Conservation (phyloP, 2,113 vertebrate genomes). For the Puma concolor region DNA sequence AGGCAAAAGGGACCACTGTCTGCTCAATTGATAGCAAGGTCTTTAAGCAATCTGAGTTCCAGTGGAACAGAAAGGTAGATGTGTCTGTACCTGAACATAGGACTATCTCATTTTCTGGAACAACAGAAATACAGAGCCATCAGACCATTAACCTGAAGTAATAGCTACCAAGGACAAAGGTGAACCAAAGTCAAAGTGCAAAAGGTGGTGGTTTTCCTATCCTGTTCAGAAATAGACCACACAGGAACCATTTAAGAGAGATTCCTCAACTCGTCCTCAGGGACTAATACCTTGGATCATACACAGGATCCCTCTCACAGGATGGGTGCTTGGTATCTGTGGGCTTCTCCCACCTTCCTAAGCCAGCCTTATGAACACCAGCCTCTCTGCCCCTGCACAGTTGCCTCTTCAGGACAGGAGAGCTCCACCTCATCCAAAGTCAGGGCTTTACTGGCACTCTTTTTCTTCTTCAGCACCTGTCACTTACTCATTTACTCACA, state of each 20-base stretch:
- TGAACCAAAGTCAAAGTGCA: not conserved
- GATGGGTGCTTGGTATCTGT: not conserved
- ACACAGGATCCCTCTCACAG: not conserved
- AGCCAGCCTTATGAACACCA: not conserved
- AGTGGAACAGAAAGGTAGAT: not conserved
- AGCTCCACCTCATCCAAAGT: not conserved
- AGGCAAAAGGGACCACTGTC: not conserved
- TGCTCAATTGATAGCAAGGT: not conserved
- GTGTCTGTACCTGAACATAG: not conserved
- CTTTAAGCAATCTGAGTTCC: not conserved
- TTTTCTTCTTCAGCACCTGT: slow-evolving; percentile 24
- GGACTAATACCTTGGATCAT: not conserved
- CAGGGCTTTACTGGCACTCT: not conserved
- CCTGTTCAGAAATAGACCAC: not conserved
- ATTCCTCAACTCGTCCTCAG: not conserved
- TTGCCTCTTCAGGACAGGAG: not conserved
- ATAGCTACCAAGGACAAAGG: not conserved
- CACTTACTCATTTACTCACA: slow-evolving; percentile 68
- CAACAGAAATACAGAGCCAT: not conserved
- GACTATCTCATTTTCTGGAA: not conserved
- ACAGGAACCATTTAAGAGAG: not conserved
- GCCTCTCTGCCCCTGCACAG: not conserved
- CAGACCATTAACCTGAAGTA: not conserved
- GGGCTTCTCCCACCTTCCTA: not conserved
- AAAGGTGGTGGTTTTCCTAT: not conserved